These are phyloP conservation scores for Anoncus sp. DNA, from an alignment of 2,888 invertebrate species.

Conservation along the genomic window DNA sequence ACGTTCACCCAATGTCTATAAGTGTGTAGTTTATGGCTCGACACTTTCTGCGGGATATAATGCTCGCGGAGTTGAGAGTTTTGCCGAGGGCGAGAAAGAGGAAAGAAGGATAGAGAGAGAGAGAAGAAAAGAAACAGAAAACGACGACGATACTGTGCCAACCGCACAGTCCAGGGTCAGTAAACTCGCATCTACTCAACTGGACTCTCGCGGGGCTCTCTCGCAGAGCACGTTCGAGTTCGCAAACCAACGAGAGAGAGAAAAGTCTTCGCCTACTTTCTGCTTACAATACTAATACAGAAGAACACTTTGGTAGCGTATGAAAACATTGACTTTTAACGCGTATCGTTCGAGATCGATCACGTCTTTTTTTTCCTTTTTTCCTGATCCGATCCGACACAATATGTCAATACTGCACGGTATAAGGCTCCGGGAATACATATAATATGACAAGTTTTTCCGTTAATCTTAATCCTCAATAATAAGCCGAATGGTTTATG, in stretches of 20 bases:
- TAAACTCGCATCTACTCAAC: constrained; percentile 67
- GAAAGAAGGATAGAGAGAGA: constrained; percentile 27
- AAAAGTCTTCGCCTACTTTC: constrained; percentile 55
- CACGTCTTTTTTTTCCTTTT: constrained; percentile 27
- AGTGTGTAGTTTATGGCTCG: constrained; percentile 34
- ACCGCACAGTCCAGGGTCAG: constrained; percentile 68
- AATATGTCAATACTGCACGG: constrained; percentile 23
- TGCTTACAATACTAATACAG: constrained; percentile 26
- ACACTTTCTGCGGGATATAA: constrained; percentile 35
- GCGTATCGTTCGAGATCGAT: constrained; percentile 7
- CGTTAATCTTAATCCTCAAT: no score
- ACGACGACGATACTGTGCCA: constrained; percentile 47
- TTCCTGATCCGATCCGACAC: constrained; percentile 21
- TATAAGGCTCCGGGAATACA: no score
- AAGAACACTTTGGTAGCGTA: background rate
- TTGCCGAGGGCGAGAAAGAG: constrained; percentile 42
- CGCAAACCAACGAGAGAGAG: constrained; percentile 35
- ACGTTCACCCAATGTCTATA: constrained; percentile 31
- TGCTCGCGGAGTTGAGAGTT: constrained; percentile 38
- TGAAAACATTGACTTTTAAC: constrained; percentile 30
- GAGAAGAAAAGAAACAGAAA: constrained; percentile 20
- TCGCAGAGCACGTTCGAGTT: no score
- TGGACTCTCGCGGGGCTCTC: constrained; percentile 53
- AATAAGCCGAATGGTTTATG: no score
- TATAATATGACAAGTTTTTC: no score